Percentiles rank a stretch among this genome's conserved stretches.
Evolutionary conservation across 2,113 vertebrate genomes (phyloP).

Genomic region (Lepus timidus): DNA sequence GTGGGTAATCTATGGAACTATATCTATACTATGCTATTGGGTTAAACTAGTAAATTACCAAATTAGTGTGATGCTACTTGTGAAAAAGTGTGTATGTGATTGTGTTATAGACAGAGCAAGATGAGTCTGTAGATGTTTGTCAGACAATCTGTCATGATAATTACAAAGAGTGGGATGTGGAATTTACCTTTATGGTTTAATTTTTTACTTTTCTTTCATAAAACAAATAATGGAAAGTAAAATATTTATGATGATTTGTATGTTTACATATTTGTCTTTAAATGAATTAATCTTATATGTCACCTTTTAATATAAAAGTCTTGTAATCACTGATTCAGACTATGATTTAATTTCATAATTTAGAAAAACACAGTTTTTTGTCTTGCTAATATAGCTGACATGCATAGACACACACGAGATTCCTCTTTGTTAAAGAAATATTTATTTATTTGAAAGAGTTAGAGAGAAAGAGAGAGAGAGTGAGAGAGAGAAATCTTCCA

Average conservation of each 20-base stretch:
- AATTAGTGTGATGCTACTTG: not conserved
- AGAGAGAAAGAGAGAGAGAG: too few species aligned
- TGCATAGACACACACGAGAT: not conserved
- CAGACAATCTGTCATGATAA: not conserved
- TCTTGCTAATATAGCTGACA: not conserved
- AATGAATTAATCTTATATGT: not conserved
- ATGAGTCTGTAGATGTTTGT: not conserved
- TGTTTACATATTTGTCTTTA: not conserved
- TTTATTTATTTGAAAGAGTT: too few species aligned
- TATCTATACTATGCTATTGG: not conserved
- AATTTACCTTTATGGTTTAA: not conserved
- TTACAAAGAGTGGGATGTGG: not conserved
- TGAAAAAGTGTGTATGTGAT: not conserved
- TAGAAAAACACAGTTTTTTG: not conserved
- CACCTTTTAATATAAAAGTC: not conserved
- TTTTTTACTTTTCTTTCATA: not conserved
- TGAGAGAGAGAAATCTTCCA: too few species aligned
- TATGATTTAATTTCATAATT: not conserved
- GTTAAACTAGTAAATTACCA: constrained; percentile 34
- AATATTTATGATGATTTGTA: not conserved
- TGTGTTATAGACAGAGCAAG: not conserved
- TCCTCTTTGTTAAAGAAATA: too few species aligned
- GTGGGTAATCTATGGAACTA: not conserved
- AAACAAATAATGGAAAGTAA: not conserved
- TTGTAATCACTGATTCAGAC: not conserved